Evolutionary conservation across 2,113 vertebrate species (phyloP).

Genomic region (Elgaria multicarinata): DNA sequence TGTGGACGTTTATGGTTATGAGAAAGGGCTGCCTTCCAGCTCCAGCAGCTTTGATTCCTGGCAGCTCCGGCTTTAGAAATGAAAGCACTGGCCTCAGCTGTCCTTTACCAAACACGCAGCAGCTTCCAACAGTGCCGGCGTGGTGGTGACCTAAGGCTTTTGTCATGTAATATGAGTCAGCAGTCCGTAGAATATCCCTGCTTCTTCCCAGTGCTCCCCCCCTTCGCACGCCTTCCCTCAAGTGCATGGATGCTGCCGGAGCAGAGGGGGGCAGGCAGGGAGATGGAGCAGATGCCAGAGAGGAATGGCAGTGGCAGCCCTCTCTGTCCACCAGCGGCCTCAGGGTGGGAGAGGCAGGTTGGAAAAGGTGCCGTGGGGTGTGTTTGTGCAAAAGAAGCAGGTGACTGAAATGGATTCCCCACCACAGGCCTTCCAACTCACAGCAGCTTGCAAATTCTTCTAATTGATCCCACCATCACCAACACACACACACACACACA

Average conservation of each 20-base stretch:
- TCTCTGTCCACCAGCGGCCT: fast-evolving
- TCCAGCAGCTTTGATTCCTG: neutral
- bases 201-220: neutral
- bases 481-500: neutral
- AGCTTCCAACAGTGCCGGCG: neutral
- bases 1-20: neutral
- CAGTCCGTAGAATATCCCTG: neutral
- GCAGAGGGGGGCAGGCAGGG: neutral
- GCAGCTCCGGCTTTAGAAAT: neutral
- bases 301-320: neutral
- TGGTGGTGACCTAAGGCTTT: too few species aligned
- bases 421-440: neutral
- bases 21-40: neutral
- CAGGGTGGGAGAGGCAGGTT: neutral
- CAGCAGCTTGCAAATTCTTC: neutral
- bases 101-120: neutral
- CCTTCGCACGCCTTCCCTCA: neutral
- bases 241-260: neutral
- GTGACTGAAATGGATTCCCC: neutral
- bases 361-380: too few species aligned
- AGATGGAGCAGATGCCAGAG: neutral
- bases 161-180: neutral
- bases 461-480: neutral
- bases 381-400: neutral
- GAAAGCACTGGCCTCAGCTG: neutral